Percentiles rank a stretch among this genome's conserved stretches.
Conservation (phyloP, 2,888 invertebrate genomes). For the Caenorhabditis sp. region DNA sequence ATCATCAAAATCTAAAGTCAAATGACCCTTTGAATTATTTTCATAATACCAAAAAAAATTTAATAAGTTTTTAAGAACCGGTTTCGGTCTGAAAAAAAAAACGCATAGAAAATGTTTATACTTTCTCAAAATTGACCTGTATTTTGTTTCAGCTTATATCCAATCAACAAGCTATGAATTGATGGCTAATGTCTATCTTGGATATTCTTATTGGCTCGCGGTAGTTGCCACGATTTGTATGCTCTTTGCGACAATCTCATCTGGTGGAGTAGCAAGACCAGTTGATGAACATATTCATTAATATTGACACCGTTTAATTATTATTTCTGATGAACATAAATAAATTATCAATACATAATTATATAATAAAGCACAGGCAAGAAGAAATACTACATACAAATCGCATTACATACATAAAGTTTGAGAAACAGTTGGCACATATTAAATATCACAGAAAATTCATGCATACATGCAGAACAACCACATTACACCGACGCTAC, state of each 20-base stretch:
- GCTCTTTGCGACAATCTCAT: conserved; percentile 28
- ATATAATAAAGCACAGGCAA: background rate
- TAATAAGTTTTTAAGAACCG: too few species aligned
- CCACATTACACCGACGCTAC: background rate
- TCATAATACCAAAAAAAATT: too few species aligned
- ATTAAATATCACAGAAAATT: background rate
- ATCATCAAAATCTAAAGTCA: too few species aligned
- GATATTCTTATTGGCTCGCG: conserved; percentile 54
- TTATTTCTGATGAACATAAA: background rate
- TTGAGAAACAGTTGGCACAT: too few species aligned
- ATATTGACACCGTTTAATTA: conserved; percentile 2
- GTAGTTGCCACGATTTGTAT: conserved; percentile 48
- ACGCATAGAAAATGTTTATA: too few species aligned
- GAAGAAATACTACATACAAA: background rate
- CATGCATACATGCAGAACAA: background rate
- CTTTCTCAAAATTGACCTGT: too few species aligned
- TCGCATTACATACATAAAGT: too few species aligned
- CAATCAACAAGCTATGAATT: conserved; percentile 49
- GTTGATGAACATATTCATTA: conserved; percentile 24
- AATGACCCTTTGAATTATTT: too few species aligned
- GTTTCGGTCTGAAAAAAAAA: too few species aligned
- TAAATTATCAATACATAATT: background rate
- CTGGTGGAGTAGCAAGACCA: conserved; percentile 28
- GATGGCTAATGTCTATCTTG: conserved; percentile 49
- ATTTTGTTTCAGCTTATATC: conserved; percentile 44